Evolutionary conservation across 2,113 vertebrate genomes (phyloP).

Genomic region (Chamaea fasciata): DNA sequence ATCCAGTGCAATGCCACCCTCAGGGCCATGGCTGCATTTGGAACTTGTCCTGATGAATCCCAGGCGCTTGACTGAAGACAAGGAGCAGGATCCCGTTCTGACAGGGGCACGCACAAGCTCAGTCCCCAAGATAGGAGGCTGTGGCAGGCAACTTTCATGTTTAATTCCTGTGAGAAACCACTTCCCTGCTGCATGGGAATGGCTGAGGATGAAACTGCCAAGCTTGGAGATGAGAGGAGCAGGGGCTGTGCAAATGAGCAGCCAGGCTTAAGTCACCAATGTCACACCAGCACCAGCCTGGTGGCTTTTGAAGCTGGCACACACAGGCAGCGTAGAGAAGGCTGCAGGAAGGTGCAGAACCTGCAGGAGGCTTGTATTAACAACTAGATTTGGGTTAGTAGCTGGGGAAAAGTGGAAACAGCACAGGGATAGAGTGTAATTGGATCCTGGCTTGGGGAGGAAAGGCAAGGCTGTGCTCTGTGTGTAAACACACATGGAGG

Average conservation of each 20-base stretch:
- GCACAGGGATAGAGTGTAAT: not conserved
- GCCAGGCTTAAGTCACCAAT: not conserved
- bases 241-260: rapidly evolving
- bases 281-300: not conserved
- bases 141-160: not conserved
- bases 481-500: not conserved
- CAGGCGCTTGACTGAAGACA: not conserved
- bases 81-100: not conserved
- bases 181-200: not conserved
- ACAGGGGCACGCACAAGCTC: not conserved
- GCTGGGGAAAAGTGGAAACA: not conserved
- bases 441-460: not conserved
- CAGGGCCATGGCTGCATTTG: not conserved
- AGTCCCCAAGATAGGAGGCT: not conserved
- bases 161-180: not conserved
- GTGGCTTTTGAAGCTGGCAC: not conserved
- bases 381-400: not conserved
- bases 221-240: not conserved
- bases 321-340: not conserved
- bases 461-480: not conserved
- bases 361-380: not conserved
- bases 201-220: not conserved
- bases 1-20: not conserved
- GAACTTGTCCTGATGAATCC: not conserved
- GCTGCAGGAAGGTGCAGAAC: not conserved